These are phyloP conservation scores for Aegithalos caudatus DNA, from an alignment of 2,113 vertebrate genomes.

Conservation along the genomic window DNA sequence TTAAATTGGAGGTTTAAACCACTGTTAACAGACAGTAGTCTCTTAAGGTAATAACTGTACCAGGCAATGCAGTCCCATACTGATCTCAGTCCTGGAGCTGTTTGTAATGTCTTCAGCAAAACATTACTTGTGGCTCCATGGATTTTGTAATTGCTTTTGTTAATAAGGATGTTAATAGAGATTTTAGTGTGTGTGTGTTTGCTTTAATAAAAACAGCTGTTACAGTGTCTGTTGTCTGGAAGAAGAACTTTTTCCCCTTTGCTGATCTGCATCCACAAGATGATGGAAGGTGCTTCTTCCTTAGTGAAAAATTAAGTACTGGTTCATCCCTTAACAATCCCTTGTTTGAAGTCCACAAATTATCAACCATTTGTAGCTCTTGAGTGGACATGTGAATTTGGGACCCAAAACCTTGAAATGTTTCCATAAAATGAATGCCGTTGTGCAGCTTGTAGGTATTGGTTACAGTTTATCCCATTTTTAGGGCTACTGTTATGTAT, in stretches of 20 bases:
- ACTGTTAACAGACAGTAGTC: background rate
- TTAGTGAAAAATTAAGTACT: background rate
- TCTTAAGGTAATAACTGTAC: background rate
- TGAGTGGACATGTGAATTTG: background rate
- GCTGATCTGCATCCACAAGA: background rate
- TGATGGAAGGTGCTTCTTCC: accelerated
- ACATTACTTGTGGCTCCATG: background rate
- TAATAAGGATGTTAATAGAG: background rate
- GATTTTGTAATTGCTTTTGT: background rate
- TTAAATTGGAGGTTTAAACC: background rate
- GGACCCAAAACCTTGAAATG: background rate
- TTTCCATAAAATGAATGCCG: background rate
- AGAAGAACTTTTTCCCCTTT: background rate
- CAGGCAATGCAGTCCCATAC: background rate
- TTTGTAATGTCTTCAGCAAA: background rate
- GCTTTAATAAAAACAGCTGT: background rate
- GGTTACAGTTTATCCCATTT: background rate
- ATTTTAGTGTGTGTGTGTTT: background rate
- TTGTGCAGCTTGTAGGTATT: background rate
- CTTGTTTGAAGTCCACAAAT: background rate
- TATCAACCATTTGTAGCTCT: background rate
- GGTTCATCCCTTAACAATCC: background rate
- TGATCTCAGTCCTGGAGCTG: background rate
- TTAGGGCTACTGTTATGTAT: background rate
- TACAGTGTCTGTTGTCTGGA: background rate